phyloP scores from a whole-genome alignment of 2,888 invertebrate genomes.

The Hecatera dysodea region DNA sequence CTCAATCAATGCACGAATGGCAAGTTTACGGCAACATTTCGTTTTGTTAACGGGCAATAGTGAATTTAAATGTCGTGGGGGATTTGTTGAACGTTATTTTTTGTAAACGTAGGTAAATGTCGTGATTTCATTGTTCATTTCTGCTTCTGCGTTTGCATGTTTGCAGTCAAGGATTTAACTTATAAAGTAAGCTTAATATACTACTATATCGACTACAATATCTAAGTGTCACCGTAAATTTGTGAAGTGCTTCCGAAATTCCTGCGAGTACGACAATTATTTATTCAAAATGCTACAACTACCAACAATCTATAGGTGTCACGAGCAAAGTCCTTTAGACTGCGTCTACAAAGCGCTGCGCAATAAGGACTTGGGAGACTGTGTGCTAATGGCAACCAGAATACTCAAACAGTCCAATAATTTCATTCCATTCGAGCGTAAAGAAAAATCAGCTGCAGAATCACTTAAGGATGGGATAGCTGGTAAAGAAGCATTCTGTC shows the following conservation, averaged over 20 bases:
- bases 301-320: not conserved
- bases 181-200: no score
- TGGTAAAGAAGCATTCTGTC: slow-evolving; percentile 25
- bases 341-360: slow-evolving; percentile 22
- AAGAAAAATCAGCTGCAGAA: slow-evolving; percentile 6
- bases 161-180: no score
- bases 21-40: no score
- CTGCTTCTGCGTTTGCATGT: not conserved
- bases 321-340: not conserved
- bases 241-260: slow-evolving; percentile 1
- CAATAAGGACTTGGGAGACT: slow-evolving; percentile 36
- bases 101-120: not conserved
- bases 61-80: not conserved
- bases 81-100: not conserved
- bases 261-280: not conserved
- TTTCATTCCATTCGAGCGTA: not conserved
- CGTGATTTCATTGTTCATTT: not conserved
- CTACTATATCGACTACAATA: no score
- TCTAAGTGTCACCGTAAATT: no score
- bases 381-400: slow-evolving; percentile 9
- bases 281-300: slow-evolving; percentile 16
- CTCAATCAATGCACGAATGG: no score
- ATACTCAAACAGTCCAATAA: not conserved
- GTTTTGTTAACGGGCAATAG: slow-evolving; percentile 11
- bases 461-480: not conserved